Evolutionary conservation across 2,113 vertebrate genomes (phyloP), one percentile per base, ranked within the genome.

Genomic region (Orcinus orca): DNA sequence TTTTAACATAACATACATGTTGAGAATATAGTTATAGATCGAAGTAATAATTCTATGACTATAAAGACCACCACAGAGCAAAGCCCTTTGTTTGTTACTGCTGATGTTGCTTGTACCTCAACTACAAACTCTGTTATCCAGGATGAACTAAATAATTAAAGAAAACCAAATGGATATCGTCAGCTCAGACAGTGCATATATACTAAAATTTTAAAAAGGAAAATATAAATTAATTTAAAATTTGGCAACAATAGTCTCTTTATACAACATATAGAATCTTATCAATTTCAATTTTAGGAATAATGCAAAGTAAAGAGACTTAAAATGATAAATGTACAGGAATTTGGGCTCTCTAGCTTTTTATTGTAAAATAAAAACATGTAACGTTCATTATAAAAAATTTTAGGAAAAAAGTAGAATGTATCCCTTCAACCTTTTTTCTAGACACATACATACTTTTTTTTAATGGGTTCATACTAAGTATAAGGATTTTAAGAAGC

Each of bases 261-360:
- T 60, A 62, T 36, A 44, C 50, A 58, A 84, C 18, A 95, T 13
- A 83, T 6, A 18, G 20, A 96, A 81, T 83, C 50, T 90, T 29
- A 91, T 50, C 58, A 31, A 85, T 71, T 95, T 94, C 68, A 65
- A 68, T 50, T 86, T 80, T 84, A 93, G 21, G 85, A 96, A 87
- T 33, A 96, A 96, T 62, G 86, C 26, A 76, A 96, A 74, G 33
- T 33, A 93, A 80, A 50, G 23, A 92, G 21, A 83, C 18, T 55
- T 80, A 85, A 91, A 88, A 85, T 62, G 87, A 26, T 73, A 90
- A 90, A 58, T 53, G n/a, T 21, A 36, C 53, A 95, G 36, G 29
- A 94, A 85, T 38, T 33, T n/a, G 26, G 60, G 26, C 12, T 65
- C 68, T 73, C 47, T 55, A 88, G n/a, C 13, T 44, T 41, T 85